Evolutionary conservation across 2,113 vertebrate genomes (phyloP), one percentile per base, ranked within the genome.

Genomic region (Anolis sagrei): DNA sequence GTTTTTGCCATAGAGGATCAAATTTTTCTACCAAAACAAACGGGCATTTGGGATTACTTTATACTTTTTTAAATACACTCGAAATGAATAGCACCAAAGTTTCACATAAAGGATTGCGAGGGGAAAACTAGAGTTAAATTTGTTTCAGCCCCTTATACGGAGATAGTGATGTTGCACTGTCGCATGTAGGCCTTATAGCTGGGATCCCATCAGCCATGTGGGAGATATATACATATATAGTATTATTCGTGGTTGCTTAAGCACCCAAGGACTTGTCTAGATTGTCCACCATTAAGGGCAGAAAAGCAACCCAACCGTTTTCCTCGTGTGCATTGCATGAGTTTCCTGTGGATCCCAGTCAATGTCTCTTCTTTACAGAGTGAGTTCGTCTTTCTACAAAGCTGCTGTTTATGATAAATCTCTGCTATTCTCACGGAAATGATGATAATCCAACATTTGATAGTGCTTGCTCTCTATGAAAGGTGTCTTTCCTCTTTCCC

Each of bases 21-120:
- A 44, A 1, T 3, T 32, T 83, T 89, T 68, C 25, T 83, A 73
- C 73, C 32, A 78, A 79, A 34, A 61, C 7, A 36, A 87, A 78
- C 70, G 72, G 86, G 34, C 90, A 78, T 5, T 87, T 92, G 87
- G 68, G 16, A 58, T 86, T 81, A 70, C 85, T 88, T 81, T 66
- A 68, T 87, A 86, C 39, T 88, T 36, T 14, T 54, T 77, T 27
- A 23, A 85, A 10, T 21, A 3, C 32, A 39, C 13, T 68, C 34
- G 5, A 23, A 32, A 58, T 44, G 29, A 62, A 87, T 5, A 62
- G 23, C 44, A 64, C 39, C 76, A 79, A 79, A 54, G 76, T 51
- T 25, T 25, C 29, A 8, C 48, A 6, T 44, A 54, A 80, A 6
- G 62, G 16, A 44, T 16, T 54, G 29, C 29, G n/a, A 66, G 10